Base-by-base conservation (phyloP, 2,797 vertebrate species). In the Acanthurus tractus region DNA sequence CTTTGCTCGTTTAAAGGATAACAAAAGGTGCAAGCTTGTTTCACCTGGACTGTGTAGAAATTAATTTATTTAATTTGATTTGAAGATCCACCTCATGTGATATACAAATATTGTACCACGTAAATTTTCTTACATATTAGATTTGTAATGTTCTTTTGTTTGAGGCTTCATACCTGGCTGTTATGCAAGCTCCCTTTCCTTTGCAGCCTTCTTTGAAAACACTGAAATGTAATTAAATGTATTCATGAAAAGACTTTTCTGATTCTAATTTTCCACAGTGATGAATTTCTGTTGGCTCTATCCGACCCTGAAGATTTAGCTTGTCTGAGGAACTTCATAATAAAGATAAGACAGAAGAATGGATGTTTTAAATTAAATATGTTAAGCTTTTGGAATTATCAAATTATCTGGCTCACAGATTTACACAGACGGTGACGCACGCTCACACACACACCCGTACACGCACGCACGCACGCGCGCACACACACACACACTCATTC, bases 221-320 rank as follows among this genome's bases (percentile, higher is more conserved):
- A 68, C 22, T 46, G 22, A 79, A 78, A 80, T 55, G 13, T 74
- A 83, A 89, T 88, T 76, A 82, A 81, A 63, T 63, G n/a, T 66
- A 40, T 66, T 85, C 73, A 59, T 64, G 52, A 63, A 59, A 62
- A 55, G 23, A 55, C 45, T 52, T 76, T 69, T 83, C 64, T 29
- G 53, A 65, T 78, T 87, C 63, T 62, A 70, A 79, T 91, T 85
- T 72, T 78, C 46, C 67, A 62, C 63, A 29, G 34, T 57, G 74
- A 66, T 78, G 63, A 64, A 79, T 76, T 69, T 18, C 71, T 36
- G n/a, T 59, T 36, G 70, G 77, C 75, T 54, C 49, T 13, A 15
- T 17, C 57, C 46, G 20, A 83, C 79, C 65, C 68, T 61, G 76
- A 69, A 74, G 62, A 81, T 87, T 75, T 63, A 62, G 69, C 29